Conservation (phyloP, 2,113 vertebrate genomes). For the Dolichallabes microphthalmus region DNA sequence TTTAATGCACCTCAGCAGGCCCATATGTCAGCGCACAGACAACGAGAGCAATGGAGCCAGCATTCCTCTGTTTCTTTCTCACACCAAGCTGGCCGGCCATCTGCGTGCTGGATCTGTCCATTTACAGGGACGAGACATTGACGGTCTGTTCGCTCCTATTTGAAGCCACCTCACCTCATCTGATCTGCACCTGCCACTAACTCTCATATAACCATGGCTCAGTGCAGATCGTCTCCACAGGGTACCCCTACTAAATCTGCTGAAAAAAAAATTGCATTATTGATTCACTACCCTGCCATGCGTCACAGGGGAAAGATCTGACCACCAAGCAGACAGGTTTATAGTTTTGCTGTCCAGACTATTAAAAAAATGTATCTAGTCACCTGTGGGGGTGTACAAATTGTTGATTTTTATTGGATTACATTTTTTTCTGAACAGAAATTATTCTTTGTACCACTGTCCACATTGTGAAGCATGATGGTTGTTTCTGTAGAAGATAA, state of each 20-base stretch:
- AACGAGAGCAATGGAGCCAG: slow-evolving; percentile 62
- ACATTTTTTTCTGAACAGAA: background rate
- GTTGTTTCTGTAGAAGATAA: background rate
- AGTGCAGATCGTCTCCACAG: background rate
- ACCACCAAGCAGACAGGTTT: background rate
- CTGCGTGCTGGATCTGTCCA: slow-evolving; percentile 59
- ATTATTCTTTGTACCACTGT: background rate
- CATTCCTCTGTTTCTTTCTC: slow-evolving; percentile 65
- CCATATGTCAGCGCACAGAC: slow-evolving; percentile 72
- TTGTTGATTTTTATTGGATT: background rate
- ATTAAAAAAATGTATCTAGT: background rate
- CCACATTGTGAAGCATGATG: background rate
- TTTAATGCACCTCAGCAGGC: slow-evolving; percentile 70
- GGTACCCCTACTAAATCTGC: slow-evolving; percentile 17
- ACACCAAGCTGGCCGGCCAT: slow-evolving; percentile 72
- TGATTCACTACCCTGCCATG: slow-evolving; percentile 1
- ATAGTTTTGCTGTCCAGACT: background rate
- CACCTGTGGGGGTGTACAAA: background rate
- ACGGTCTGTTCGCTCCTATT: background rate
- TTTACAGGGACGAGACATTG: background rate
- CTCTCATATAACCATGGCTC: slow-evolving; percentile 4
- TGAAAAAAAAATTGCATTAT: background rate
- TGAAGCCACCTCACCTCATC: slow-evolving; percentile 11
- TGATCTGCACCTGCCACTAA: slow-evolving; percentile 22
- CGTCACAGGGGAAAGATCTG: background rate